Evolutionary conservation across 2,113 vertebrate genomes (phyloP).

Genomic region (Plestiodon gilberti): DNA sequence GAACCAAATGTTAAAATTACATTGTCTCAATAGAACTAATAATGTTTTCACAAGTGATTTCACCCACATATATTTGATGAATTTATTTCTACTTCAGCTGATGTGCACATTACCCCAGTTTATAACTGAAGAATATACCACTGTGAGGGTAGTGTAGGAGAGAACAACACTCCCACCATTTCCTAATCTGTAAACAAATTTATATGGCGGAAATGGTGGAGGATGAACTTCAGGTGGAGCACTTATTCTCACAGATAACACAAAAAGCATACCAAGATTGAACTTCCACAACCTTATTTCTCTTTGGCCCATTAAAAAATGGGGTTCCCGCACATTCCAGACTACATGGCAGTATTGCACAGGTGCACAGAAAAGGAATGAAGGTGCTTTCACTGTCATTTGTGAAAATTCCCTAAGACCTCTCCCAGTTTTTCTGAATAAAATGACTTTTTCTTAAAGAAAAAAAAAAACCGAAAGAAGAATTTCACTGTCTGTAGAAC

Average conservation of each 20-base stretch:
- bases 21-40: neutral
- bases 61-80: neutral
- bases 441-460: constrained; percentile 6
- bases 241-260: neutral
- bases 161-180: neutral
- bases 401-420: neutral
- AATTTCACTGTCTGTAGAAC: constrained; percentile 18
- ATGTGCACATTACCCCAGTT: no score
- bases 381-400: neutral
- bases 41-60: neutral
- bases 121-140: no score
- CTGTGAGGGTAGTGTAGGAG: no score
- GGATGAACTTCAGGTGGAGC: neutral
- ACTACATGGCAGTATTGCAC: neutral
- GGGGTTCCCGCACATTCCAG: neutral
- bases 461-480: neutral
- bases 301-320: neutral
- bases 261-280: neutral
- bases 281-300: neutral
- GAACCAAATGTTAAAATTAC: neutral
- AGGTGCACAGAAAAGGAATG: neutral
- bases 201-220: neutral
- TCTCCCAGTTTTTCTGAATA: neutral
- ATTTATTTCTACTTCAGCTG: no score
- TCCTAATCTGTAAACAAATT: neutral